These are phyloP conservation scores for Hylaeus anthracinus DNA, from an alignment of 1,140 invertebrate genomes.

Conservation along the genomic window DNA sequence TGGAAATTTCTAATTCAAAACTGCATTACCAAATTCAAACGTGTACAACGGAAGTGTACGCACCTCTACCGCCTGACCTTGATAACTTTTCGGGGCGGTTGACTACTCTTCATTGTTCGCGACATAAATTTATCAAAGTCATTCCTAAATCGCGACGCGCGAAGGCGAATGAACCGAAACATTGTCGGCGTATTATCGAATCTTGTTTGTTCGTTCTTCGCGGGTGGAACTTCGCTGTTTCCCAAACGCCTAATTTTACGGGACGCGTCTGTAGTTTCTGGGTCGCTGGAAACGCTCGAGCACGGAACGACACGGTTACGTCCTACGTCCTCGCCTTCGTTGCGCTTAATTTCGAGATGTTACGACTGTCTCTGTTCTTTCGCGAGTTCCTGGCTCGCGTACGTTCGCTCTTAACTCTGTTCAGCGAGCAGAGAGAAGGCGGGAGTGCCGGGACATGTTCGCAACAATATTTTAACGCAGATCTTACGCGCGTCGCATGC, in stretches of 20 bases:
- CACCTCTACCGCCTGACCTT: no score
- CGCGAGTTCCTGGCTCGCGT: not conserved
- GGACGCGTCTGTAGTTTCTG: not conserved
- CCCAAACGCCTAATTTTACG: not conserved
- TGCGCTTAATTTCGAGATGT: conserved; percentile 1
- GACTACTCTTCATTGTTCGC: no score
- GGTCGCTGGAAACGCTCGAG: not conserved
- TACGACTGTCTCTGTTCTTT: not conserved
- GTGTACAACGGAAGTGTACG: no score
- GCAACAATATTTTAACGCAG: not conserved
- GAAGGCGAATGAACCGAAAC: no score
- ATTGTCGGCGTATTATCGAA: not conserved
- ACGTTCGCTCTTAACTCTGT: not conserved
- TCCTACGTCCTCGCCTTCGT: not conserved
- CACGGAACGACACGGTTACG: not conserved
- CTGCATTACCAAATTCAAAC: no score
- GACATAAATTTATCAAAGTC: no score
- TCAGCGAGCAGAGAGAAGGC: not conserved
- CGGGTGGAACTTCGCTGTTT: no score
- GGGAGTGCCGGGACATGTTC: not conserved
- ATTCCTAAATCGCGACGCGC: no score
- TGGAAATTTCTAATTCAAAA: no score
- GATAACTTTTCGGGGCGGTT: no score
- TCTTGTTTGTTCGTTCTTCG: not conserved
- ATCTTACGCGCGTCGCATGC: not conserved